These are phyloP conservation scores for Idaea straminata DNA, from an alignment of 2,888 invertebrate genomes.

Conservation along the genomic window DNA sequence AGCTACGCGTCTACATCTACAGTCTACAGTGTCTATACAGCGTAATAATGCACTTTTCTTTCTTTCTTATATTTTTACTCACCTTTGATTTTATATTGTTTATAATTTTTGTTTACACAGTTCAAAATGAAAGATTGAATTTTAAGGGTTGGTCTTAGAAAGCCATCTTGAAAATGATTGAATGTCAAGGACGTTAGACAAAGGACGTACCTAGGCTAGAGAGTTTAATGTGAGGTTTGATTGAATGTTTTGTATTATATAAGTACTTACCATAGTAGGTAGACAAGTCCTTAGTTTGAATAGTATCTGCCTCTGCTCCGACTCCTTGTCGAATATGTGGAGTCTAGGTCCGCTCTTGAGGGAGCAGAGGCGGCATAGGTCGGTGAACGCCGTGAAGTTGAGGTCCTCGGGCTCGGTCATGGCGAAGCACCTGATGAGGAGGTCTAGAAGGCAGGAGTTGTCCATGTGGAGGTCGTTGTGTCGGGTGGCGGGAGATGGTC, in stretches of 20 bases:
- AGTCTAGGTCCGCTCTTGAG: conserved; percentile 84
- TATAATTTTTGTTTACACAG: background rate
- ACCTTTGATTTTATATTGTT: conserved; percentile 19
- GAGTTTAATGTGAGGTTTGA: conserved; percentile 9
- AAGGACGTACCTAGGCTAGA: conserved; percentile 20
- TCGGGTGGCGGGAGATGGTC: conserved; percentile 67
- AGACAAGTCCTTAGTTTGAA: conserved; percentile 85
- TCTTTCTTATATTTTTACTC: conserved; percentile 24
- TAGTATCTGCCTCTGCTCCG: conserved; percentile 85
- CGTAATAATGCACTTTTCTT: conserved; percentile 38
- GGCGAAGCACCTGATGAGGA: conserved; percentile 81
- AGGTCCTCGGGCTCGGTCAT: conserved; percentile 85
- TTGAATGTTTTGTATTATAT: conserved; percentile 22
- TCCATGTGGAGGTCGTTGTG: conserved; percentile 72
- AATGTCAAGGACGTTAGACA: conserved; percentile 32
- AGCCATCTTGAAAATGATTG: conserved; percentile 14
- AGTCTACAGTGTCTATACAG: conserved; percentile 13
- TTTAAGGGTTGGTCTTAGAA: background rate
- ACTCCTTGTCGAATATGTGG: conserved; percentile 86
- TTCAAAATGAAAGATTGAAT: background rate
- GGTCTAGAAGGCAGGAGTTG: conserved; percentile 81
- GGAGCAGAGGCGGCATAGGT: conserved; percentile 85
- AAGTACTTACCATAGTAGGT: conserved; percentile 82
- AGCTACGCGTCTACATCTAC: conserved; percentile 52
- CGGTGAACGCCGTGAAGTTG: conserved; percentile 84